phyloP scores from a whole-genome alignment of 2,113 vertebrate species.

The Halichoeres trimaculatus region DNA sequence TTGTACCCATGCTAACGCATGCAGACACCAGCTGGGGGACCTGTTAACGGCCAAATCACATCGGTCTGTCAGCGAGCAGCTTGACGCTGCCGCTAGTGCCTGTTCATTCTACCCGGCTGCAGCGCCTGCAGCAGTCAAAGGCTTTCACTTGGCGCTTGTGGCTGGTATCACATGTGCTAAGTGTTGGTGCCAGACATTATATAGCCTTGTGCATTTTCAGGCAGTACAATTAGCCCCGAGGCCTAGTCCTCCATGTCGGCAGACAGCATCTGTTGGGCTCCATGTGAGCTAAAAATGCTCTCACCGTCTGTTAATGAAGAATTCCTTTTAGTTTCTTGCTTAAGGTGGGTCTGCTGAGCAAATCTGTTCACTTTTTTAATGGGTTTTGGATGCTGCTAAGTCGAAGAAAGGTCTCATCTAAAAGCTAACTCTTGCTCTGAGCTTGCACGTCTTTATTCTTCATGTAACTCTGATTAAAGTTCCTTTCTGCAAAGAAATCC shows the following conservation, averaged over 20 bases:
- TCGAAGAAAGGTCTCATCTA: too few species aligned
- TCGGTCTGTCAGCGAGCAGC: conserved; percentile 67
- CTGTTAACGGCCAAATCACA: conserved; percentile 71
- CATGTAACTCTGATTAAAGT: conserved; percentile 9
- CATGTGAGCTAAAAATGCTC: conserved; percentile 18
- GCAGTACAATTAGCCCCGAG: conserved; percentile 45
- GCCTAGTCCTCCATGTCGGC: conserved; percentile 11
- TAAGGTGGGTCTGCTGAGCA: neutral
- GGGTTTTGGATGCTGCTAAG: neutral
- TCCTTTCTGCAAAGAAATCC: neutral
- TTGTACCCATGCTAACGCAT: conserved; percentile 45
- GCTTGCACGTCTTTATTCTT: conserved; percentile 14
- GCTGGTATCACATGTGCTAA: conserved; percentile 49
- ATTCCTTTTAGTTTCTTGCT: conserved; percentile 21
- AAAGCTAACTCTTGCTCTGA: too few species aligned
- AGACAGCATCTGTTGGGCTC: conserved; percentile 66
- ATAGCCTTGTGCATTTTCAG: conserved; percentile 33
- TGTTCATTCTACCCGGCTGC: conserved; percentile 45
- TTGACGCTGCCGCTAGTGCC: conserved; percentile 49
- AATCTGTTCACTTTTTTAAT: conserved; percentile 2
- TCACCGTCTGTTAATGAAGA: conserved; percentile 21
- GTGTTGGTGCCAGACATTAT: conserved; percentile 46
- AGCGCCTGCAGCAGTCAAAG: conserved; percentile 29
- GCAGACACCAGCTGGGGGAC: conserved; percentile 73
- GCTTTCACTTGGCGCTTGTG: conserved; percentile 55